Base-by-base conservation (phyloP, 2,888 invertebrate genomes). In the Taenaris catops region DNA sequence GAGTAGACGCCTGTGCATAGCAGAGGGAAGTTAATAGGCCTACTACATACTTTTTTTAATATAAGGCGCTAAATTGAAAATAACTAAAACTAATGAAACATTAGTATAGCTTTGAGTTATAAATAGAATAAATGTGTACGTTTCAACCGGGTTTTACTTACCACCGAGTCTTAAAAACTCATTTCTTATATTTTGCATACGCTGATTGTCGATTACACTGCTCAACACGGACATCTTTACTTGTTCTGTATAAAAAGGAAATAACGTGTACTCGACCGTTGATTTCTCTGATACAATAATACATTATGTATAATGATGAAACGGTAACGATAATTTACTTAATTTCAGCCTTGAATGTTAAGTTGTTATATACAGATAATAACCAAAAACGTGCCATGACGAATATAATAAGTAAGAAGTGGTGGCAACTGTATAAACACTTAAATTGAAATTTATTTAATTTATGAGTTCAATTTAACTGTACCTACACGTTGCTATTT, bases 151-250 rank as follows among this genome's bases (percentile, higher is more conserved):
- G 14, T 14, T 9, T 20, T 21, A 51, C 60, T 65, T 66, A 87
- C 89, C 88, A 64, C 69, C 63, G 37, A 88, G 49, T 44, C 88
- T 68, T 38, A 56, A 58, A 51, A 87, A 87, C 53, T 88, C 86
- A 1, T 65, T 55, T 9, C 63, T 57, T 41, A 88, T 87, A 33
- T 52, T 66, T 38, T 59, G 49, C 74, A 83, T 76, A 40, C 73
- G 66, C 17, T 72, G 69, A 47, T 68, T 52, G 34, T 68, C 71
- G 44, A 88, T 76, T 36, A 87, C 63, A 61, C 67, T 68, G 53
- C 83, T 84, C 43, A 79, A 51, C 28, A 56, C 52, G 33, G 56
- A 64, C 81, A 83, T 81, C 31, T 42, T 44, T 34, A 16, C 21
- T 8, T 6, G 10, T 37, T 17, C 14, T 31, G 8, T 26, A 12